Conservation (phyloP, 2,797 vertebrate species). For the Erethizon dorsatum region DNA sequence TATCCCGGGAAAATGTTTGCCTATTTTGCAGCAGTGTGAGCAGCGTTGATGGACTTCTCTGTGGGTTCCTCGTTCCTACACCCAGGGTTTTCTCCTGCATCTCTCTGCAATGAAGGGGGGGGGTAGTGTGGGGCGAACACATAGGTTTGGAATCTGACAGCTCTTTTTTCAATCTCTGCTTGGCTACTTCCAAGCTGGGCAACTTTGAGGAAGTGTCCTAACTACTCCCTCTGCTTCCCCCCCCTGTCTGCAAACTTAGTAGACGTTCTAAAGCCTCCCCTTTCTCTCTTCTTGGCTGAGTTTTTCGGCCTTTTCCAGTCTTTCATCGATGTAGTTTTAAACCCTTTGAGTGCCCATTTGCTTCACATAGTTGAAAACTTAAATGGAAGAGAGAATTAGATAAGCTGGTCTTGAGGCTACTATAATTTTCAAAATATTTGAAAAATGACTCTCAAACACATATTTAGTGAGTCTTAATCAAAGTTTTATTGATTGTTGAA, state of each 20-base stretch:
- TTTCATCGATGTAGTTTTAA: not conserved
- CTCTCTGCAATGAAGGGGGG: not conserved
- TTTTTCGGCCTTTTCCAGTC: not conserved
- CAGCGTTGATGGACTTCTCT: not conserved
- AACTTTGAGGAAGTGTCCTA: not conserved
- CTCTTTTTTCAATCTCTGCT: not conserved
- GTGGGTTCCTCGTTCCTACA: not conserved
- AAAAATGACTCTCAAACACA: not conserved
- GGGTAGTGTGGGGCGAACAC: not conserved
- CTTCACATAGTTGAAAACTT: not conserved
- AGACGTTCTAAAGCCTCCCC: not conserved
- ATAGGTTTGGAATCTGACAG: not conserved
- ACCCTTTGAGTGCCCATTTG: not conserved
- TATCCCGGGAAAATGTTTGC: not conserved
- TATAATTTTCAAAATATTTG: constrained; percentile 8
- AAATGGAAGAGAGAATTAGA: not conserved
- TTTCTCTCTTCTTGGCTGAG: not conserved
- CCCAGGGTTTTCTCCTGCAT: no score
- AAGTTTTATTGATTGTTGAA: not conserved
- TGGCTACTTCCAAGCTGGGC: not conserved
- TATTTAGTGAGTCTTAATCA: not conserved
- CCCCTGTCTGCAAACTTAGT: not conserved
- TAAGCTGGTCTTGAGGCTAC: not conserved
- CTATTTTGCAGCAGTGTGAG: not conserved
- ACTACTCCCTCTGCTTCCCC: not conserved